A percentile compares a stretch with the other conserved stretches of the same genome.
phyloP scores from a whole-genome alignment of 2,113 vertebrate genomes.

The Brachyhypopomus occidentalis region DNA sequence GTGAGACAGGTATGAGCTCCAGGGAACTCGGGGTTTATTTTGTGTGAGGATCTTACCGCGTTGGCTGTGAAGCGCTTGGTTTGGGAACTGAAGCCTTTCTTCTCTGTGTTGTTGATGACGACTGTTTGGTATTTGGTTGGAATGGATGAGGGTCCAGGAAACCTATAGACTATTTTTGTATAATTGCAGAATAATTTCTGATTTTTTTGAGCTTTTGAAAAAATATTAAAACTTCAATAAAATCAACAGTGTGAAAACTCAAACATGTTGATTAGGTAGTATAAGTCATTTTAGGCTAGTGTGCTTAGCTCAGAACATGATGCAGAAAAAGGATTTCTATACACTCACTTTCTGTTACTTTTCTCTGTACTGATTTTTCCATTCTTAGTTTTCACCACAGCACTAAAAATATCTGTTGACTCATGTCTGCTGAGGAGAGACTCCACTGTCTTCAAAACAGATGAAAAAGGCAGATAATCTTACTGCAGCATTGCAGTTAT shows the following conservation, averaged over 20 bases:
- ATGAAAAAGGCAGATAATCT: too few species aligned
- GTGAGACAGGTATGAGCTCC: too few species aligned
- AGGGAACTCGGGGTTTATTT: neutral
- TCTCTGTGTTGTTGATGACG: constrained; percentile 60
- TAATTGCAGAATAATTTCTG: neutral
- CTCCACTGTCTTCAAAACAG: neutral
- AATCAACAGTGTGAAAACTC: too few species aligned
- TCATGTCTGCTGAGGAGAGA: neutral
- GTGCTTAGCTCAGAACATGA: too few species aligned
- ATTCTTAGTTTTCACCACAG: neutral
- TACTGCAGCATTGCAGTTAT: too few species aligned
- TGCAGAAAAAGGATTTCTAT: neutral
- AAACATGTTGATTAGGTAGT: too few species aligned
- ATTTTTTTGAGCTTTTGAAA: too few species aligned
- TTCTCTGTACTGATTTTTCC: constrained; percentile 34
- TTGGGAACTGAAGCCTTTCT: constrained; percentile 73
- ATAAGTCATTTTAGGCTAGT: too few species aligned
- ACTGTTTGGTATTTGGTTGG: constrained; percentile 62
- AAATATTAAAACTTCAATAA: too few species aligned
- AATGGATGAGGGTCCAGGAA: constrained; percentile 61
- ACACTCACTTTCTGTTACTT: constrained; percentile 42
- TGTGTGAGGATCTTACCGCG: constrained; percentile 28
- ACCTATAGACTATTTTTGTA: constrained; percentile 30
- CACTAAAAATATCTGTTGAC: neutral
- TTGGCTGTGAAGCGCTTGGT: constrained; percentile 66